Base-by-base conservation (phyloP, 2,113 vertebrate genomes). In the Macquaria australasica region DNA sequence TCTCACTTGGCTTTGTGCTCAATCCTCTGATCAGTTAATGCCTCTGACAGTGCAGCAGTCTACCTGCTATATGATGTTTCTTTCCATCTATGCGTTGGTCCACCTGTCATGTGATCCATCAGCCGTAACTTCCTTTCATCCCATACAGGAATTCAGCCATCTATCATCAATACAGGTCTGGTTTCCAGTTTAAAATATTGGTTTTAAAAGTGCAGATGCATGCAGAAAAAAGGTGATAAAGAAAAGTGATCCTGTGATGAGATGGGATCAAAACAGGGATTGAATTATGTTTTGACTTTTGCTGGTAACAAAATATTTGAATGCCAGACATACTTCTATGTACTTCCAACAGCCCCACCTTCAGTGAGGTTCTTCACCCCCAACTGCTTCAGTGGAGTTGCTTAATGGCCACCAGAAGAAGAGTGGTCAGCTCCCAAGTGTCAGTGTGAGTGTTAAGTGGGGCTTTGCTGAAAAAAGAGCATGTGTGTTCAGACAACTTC, bases 401-500 rank as follows among this genome's bases (percentile, higher is more conserved):
- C 60, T 41, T 84, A 77, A 85, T 68, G 43, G 58, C 50, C 34
- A 63, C 56, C 8, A 72, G 79, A 72, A 73, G 31, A 56, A 60
- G 55, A 82, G 39, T 21, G 15, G 64, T 69, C 66, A 58, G 74
- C 82, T 79, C 41, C 7, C 28, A 48, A 67, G 80, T 85, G 80
- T 89, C 64, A 79, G 7, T 64, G 28, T n/a, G 8, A 76, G 56
- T 80, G 77, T 79, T 84, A 88, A 86, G 72, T 72, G 73, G 25
- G 39, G 16, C 74, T 83, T 56, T 74, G 58, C 41, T 75, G 5
- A 56, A 86, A 81, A 87, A 53, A 50, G 23, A 84, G 67, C 73
- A 82, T 34, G 39, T 82, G 82, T 55, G 63, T 60, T 88, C 64
- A 73, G 62, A 81, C 34, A 75, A 69, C 59, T 68, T 82, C 76